Conservation (phyloP, 2,113 vertebrate species). For the Erythrolamprus reginae region DNA sequence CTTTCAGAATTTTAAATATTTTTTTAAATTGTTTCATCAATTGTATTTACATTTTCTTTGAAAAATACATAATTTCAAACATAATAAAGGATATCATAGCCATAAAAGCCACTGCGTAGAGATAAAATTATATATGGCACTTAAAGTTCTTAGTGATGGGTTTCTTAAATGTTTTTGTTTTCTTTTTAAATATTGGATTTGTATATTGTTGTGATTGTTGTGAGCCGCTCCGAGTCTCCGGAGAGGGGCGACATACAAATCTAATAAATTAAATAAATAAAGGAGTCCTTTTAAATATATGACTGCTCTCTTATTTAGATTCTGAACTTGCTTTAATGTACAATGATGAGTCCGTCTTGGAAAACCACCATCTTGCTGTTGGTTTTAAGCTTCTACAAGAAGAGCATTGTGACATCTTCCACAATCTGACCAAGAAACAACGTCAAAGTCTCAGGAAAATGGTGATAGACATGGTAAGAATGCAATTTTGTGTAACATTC, state of each 20-base stretch:
- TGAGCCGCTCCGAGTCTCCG: too few relatives aligned
- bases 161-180: too few relatives aligned
- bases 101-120: neutral
- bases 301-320: slow-evolving; percentile 68
- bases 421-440: slow-evolving; percentile 95
- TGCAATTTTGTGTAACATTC: neutral
- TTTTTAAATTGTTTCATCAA: neutral
- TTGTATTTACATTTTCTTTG: neutral
- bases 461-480: slow-evolving; percentile 96
- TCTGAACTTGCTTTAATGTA: slow-evolving; percentile 98
- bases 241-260: too few relatives aligned
- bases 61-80: neutral
- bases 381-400: slow-evolving; percentile 96
- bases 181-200: too few relatives aligned
- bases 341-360: slow-evolving; percentile 95
- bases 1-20: neutral
- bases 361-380: slow-evolving; percentile 96
- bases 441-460: slow-evolving; percentile 90
- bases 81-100: neutral
- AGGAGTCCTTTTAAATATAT: fast-evolving
- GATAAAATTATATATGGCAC: neutral
- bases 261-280: too few relatives aligned
- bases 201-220: too few relatives aligned
- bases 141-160: too few relatives aligned
- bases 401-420: slow-evolving; percentile 97